Conservation (phyloP, 2,797 vertebrate genomes). For the Mastacembelus armatus region DNA sequence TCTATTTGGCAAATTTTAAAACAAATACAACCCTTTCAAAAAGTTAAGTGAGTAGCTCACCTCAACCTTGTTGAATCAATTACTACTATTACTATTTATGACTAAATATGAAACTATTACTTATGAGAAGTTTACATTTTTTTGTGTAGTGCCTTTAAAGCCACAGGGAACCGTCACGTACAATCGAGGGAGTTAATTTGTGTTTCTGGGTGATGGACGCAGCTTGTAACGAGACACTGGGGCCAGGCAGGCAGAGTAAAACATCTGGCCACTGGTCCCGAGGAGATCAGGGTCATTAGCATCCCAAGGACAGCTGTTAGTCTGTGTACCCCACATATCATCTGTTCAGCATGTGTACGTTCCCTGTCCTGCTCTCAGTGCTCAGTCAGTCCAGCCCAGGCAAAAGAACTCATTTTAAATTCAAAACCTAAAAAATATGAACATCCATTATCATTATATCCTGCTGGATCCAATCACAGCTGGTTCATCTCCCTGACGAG, state of each 20-base stretch:
- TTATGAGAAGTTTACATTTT: too few relatives aligned
- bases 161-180: slow-evolving; percentile 10
- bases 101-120: too few relatives aligned
- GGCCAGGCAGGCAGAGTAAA: slow-evolving; percentile 28
- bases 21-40: too few relatives aligned
- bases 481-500: slow-evolving; percentile 3
- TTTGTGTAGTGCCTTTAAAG: too few relatives aligned
- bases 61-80: too few relatives aligned
- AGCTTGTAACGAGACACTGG: slow-evolving; percentile 20
- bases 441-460: slow-evolving; percentile 17
- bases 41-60: too few relatives aligned
- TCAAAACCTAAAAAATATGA: slow-evolving; percentile 15
- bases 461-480: slow-evolving; percentile 35
- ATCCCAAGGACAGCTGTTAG: slow-evolving; percentile 45
- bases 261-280: slow-evolving; percentile 52
- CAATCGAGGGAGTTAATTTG: not conserved
- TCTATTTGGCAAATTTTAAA: too few relatives aligned
- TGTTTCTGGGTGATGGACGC: slow-evolving; percentile 36
- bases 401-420: slow-evolving; percentile 33
- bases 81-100: too few relatives aligned
- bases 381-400: slow-evolving; percentile 32
- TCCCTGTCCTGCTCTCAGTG: too few relatives aligned
- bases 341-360: slow-evolving; percentile 9
- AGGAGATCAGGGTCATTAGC: slow-evolving; percentile 42
- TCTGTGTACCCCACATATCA: slow-evolving; percentile 17